Evolutionary conservation across 2,797 vertebrate species (phyloP).

Genomic region (Steatocranus sp.): DNA sequence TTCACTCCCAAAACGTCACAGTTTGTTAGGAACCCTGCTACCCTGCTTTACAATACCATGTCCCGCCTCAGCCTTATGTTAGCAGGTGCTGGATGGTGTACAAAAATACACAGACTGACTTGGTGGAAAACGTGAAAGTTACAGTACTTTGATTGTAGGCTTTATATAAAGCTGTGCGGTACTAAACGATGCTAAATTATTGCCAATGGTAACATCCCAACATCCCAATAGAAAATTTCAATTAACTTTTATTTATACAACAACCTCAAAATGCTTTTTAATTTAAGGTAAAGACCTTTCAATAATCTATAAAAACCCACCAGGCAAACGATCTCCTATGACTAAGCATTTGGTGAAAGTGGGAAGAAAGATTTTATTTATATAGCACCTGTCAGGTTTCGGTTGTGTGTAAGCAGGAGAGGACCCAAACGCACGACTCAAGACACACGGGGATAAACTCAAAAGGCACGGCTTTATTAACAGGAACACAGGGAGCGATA

Average conservation of each 20-base stretch:
- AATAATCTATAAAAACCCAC: fast-evolving
- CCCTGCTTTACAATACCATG: not conserved
- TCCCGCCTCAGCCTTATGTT: not conserved
- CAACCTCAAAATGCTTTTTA: not conserved
- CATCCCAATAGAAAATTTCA: not conserved
- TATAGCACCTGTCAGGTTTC: too few relatives aligned
- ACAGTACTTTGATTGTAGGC: not conserved
- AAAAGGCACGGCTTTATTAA: too few relatives aligned
- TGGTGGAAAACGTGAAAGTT: not conserved
- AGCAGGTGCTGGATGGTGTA: fast-evolving
- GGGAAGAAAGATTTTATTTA: not conserved
- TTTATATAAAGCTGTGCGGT: not conserved
- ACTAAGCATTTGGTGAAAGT: not conserved
- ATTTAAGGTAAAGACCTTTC: not conserved
- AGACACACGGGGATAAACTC: too few relatives aligned
- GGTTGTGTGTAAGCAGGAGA: too few relatives aligned
- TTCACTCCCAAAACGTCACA: not conserved
- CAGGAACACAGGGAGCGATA: too few relatives aligned
- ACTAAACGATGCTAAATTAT: not conserved
- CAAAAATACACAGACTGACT: not conserved
- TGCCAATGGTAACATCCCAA: not conserved
- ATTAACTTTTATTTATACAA: not conserved
- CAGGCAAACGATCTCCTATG: not conserved
- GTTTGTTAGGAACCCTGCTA: not conserved
- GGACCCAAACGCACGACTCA: too few relatives aligned